A percentile compares a stretch with the other conserved stretches of the same genome.
phyloP scores from a whole-genome alignment of 2,888 invertebrate genomes.

The Axea sp. region DNA sequence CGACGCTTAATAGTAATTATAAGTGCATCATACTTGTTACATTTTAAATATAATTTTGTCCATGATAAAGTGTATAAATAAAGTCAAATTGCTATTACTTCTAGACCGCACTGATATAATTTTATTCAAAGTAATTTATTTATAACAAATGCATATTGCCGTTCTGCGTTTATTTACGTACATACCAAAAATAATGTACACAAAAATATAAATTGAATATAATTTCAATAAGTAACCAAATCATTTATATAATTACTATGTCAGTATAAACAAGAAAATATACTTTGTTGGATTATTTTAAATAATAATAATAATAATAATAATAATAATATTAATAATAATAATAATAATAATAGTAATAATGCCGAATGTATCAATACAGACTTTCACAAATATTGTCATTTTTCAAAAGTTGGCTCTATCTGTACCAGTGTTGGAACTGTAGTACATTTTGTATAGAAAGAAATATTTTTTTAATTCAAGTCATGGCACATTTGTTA shows the following conservation, averaged over 20 bases:
- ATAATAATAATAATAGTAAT: no score
- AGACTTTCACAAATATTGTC: no score
- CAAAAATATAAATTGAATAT: conserved; percentile 13
- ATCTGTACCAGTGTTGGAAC: conserved; percentile 40
- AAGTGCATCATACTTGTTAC: no score
- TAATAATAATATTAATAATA: no score
- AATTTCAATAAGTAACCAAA: neutral
- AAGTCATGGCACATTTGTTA: conserved; percentile 27
- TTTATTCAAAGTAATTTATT: conserved; percentile 46
- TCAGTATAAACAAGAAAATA: conserved; percentile 4
- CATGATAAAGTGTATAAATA: no score
- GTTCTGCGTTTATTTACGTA: conserved; percentile 17
- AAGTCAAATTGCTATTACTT: conserved; percentile 20
- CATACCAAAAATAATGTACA: conserved; percentile 19
- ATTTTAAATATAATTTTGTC: no score
- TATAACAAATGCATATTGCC: neutral
- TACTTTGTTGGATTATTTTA: neutral
- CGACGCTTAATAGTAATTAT: no score
- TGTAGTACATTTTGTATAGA: conserved; percentile 40
- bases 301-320: no score
- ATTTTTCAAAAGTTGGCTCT: conserved; percentile 24
- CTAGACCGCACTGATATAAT: conserved; percentile 13
- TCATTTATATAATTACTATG: conserved; percentile 4
- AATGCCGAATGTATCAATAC: no score
- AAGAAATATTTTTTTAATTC: conserved; percentile 38